Evolutionary conservation across 1,140 invertebrate species (phyloP).

Genomic region (Drosophila burlai): DNA sequence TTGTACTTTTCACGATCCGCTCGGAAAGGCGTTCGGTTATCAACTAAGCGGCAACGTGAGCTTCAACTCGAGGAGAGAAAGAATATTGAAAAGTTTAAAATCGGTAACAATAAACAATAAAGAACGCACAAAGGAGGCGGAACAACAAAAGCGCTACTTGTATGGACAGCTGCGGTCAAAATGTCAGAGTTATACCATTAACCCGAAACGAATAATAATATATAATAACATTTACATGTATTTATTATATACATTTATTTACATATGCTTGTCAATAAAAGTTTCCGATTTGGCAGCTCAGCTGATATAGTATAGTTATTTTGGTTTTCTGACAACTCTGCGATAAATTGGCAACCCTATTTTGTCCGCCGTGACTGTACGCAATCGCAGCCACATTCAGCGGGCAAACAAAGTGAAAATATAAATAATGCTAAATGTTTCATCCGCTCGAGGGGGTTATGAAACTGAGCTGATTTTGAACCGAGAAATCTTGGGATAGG

Average conservation of each 20-base stretch:
- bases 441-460: neutral
- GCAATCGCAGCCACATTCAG: neutral
- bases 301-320: neutral
- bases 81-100: constrained; percentile 25
- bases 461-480: constrained; percentile 16
- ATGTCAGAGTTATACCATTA: too few species aligned
- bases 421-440: neutral
- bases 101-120: constrained; percentile 26
- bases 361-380: neutral
- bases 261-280: neutral
- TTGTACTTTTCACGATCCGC: constrained; percentile 38
- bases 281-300: neutral
- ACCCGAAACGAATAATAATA: neutral
- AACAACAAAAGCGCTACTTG: constrained; percentile 8
- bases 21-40: constrained; percentile 53
- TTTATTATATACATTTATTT: neutral
- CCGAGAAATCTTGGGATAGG: constrained; percentile 14
- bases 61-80: constrained; percentile 37
- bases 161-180: constrained; percentile 12
- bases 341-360: neutral
- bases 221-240: too few species aligned
- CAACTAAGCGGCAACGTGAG: constrained; percentile 65
- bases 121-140: constrained; percentile 21
- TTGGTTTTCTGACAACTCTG: neutral
- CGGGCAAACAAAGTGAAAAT: constrained; percentile 9